Evolutionary conservation across 2,888 invertebrate genomes (phyloP), one percentile per base, ranked within the genome.

Genomic region (Charanyca ferruginea): DNA sequence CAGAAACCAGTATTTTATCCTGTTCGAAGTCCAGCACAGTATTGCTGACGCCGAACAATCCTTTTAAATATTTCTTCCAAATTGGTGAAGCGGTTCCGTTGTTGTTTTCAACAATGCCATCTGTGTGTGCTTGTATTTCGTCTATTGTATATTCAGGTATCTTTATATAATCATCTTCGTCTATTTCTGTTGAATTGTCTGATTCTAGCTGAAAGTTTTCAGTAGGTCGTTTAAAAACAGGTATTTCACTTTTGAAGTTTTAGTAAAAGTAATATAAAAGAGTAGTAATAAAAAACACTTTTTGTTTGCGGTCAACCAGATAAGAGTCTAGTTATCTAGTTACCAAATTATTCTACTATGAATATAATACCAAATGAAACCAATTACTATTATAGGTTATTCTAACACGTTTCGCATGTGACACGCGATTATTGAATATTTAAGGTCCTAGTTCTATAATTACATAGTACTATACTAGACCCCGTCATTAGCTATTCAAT

Each of bases 41-140:
- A 38, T 96, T 90, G 53, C 96, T 96, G 20, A 94, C 96, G 53
- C 92, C 91, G 82, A 97, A 97, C 11, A 98, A 85, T 54, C 96
- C 93, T 78, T 96, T 95, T 38, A 98, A 87, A 85, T 97, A 98
- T 38, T 95, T 95, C 61, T 95, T 93, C 97, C 98, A 98, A 71
- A 97, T 95, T 1, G 96, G 94, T 54, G 93, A 85, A 0, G 96
- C 91, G 4, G 92, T 93, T 4, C 93, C 87, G 73, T 96, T 96
- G 16, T 96, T 95, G 32, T 90, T 89, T 68, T 93, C 93, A 0
- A 97, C 92, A 62, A 94, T 89, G 48, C 91, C 88, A 77, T 98
- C 97, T 0, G 97, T 97, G 77, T 96, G 89, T 49, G 92, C 93
- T 92, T 98, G 97, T 1, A 98, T 91, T 66, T 97, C 96, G 5